Percentiles rank a stretch among this genome's conserved stretches.
These are phyloP conservation scores for Piaya cayana DNA, from an alignment of 2,113 vertebrate genomes.

Conservation along the genomic window DNA sequence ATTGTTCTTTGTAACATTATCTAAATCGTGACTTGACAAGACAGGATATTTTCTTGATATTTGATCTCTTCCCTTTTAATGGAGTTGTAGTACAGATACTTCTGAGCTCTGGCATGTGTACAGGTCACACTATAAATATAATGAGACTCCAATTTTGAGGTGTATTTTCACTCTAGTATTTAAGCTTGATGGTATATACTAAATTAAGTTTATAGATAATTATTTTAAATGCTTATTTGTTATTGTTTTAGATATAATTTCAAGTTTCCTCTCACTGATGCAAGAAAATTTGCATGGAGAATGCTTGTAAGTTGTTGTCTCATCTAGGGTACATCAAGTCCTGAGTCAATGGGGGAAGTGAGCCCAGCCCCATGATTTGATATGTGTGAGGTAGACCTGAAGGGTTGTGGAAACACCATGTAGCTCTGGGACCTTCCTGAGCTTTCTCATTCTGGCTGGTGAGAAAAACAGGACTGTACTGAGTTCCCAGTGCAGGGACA, in stretches of 20 bases:
- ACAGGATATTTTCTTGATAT: background rate
- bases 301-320: background rate
- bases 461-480: background rate
- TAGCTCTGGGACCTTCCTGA: background rate
- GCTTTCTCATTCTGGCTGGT: background rate
- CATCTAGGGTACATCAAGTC: accelerated
- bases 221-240: background rate
- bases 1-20: background rate
- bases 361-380: background rate
- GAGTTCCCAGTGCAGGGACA: background rate
- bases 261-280: background rate
- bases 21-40: background rate
- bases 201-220: background rate
- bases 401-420: background rate
- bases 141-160: background rate
- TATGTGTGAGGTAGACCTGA: background rate
- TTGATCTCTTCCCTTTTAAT: background rate
- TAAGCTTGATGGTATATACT: background rate
- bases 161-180: background rate
- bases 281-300: background rate
- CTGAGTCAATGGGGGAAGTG: background rate
- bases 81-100: background rate
- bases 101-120: background rate
- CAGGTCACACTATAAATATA: background rate
- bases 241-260: background rate